These are phyloP conservation scores for Acanthornis magna DNA, from an alignment of 2,797 vertebrate species.

Conservation along the genomic window DNA sequence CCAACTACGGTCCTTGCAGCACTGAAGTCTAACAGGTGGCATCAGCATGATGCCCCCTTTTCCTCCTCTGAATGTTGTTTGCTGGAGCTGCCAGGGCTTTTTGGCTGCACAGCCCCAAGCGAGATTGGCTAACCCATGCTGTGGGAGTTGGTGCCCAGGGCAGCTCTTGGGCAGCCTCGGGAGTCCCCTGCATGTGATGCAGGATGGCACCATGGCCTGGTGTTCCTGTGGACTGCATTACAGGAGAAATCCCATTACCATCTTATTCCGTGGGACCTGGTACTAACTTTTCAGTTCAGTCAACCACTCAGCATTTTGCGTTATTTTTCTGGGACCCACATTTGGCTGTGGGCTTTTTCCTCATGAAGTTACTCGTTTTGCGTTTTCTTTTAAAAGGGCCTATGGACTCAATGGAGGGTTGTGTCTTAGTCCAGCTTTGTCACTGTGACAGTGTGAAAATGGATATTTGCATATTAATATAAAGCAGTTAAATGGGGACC, in stretches of 20 bases:
- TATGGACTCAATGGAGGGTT: not conserved
- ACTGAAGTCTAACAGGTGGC: not conserved
- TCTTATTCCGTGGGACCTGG: not conserved
- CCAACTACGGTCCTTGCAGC: not conserved
- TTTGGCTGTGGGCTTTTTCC: not conserved
- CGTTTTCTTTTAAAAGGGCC: not conserved
- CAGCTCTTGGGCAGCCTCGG: not conserved
- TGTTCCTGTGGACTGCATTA: not conserved
- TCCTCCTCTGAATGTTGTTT: not conserved
- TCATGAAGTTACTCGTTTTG: not conserved
- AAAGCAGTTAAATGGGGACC: not conserved
- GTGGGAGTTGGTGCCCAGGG: not conserved
- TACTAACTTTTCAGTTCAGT: not conserved
- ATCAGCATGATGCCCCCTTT: not conserved
- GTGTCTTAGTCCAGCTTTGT: not conserved
- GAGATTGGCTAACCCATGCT: not conserved
- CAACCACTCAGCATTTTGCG: not conserved
- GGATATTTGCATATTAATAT: not conserved
- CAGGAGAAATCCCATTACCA: not conserved
- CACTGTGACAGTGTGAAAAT: not conserved
- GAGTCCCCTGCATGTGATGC: rapidly evolving
- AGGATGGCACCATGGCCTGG: not conserved
- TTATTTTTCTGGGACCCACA: not conserved
- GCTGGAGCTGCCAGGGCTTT: not conserved
- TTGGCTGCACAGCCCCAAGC: not conserved